These are phyloP conservation scores for Proctacanthus coquilletti DNA, from an alignment of 1,140 invertebrate genomes.

Conservation along the genomic window DNA sequence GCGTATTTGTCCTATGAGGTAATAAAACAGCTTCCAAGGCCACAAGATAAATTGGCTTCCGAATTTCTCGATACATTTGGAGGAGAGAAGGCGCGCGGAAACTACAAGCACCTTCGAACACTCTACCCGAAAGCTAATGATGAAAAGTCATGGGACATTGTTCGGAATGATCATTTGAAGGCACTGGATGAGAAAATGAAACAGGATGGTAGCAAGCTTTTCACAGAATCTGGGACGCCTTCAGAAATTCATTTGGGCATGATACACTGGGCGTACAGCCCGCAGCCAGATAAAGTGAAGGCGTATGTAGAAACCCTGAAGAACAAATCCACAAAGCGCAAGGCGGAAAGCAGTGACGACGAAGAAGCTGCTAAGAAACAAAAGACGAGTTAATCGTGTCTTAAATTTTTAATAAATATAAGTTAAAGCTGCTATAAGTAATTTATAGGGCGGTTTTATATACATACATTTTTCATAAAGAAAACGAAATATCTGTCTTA, in stretches of 20 bases:
- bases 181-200: conserved; percentile 38
- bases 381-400: background rate
- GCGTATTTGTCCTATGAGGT: conserved; percentile 32
- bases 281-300: conserved; percentile 35
- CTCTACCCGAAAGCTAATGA: conserved; percentile 35
- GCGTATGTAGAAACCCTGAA: conserved; percentile 9
- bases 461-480: too few relatives aligned
- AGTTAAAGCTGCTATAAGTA: too few relatives aligned
- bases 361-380: conserved; percentile 3
- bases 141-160: conserved; percentile 43
- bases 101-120: conserved; percentile 46
- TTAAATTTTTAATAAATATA: too few relatives aligned
- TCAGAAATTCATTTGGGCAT: conserved; percentile 41
- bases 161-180: conserved; percentile 39
- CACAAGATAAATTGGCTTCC: conserved; percentile 20
- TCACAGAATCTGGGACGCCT: conserved; percentile 38
- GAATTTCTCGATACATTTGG: conserved; percentile 22
- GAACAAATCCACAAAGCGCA: conserved; percentile 9
- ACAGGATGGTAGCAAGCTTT: conserved; percentile 33
- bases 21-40: conserved; percentile 18
- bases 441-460: too few relatives aligned
- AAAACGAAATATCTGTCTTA: too few relatives aligned
- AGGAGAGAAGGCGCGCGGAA: conserved; percentile 35
- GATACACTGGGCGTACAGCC: conserved; percentile 48
- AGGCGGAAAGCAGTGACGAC: conserved; percentile 18